Conservation (phyloP, 64 coral and sea anemone species). For the Pocillopora damicornis region DNA sequence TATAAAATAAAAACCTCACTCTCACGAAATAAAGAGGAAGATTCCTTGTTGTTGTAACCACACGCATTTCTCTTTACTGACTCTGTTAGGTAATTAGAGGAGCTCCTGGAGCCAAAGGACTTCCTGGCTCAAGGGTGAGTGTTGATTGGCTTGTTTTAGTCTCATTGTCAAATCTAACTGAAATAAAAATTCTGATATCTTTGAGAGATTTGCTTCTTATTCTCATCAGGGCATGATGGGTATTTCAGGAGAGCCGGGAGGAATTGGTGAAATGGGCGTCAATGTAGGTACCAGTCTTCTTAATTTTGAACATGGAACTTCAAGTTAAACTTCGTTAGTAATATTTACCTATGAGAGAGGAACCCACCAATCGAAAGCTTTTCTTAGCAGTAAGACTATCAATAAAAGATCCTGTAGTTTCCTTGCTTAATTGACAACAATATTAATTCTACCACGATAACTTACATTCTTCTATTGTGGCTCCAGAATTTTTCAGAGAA, state of each 20-base stretch:
- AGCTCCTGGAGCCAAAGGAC: background rate
- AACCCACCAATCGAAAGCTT: too few relatives aligned
- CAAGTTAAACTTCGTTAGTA: too few relatives aligned
- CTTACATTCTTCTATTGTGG: too few relatives aligned
- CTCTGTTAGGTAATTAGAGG: conserved; percentile 10
- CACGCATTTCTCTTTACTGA: background rate
- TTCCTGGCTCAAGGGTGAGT: conserved; percentile 20
- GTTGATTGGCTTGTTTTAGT: background rate
- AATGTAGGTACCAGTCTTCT: background rate
- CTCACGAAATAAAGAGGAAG: too few relatives aligned
- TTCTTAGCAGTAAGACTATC: too few relatives aligned
- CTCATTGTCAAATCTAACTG: too few relatives aligned
- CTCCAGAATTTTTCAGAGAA: too few relatives aligned
- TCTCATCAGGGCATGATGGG: background rate
- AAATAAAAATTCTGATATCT: background rate
- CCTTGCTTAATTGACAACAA: too few relatives aligned
- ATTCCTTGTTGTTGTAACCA: background rate
- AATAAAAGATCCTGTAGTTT: too few relatives aligned
- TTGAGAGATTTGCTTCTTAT: background rate
- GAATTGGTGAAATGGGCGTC: conserved; percentile 18
- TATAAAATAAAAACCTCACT: too few relatives aligned
- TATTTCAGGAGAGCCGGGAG: background rate
- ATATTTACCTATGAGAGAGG: too few relatives aligned
- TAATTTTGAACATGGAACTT: background rate
- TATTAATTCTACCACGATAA: too few relatives aligned